These are phyloP conservation scores for Solen grandis DNA, from an alignment of 1,140 invertebrate genomes.

Conservation along the genomic window DNA sequence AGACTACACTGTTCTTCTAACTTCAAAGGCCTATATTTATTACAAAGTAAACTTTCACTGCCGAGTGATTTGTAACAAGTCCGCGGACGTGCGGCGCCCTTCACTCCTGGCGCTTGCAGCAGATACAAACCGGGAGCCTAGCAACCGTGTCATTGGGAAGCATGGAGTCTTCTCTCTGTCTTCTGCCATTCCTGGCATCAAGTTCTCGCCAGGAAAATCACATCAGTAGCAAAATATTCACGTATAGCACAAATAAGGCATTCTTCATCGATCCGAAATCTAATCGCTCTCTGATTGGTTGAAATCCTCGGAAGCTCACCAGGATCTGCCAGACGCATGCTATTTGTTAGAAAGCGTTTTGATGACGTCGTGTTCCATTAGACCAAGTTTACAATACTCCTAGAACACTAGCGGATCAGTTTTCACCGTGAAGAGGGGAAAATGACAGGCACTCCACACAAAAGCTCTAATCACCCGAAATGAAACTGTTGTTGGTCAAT, in stretches of 20 bases:
- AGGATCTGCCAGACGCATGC: too few species aligned
- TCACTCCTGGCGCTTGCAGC: constrained; percentile 38
- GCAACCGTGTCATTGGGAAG: constrained; percentile 54
- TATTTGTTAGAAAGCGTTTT: too few species aligned
- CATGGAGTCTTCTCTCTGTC: too few species aligned
- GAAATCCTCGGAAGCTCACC: constrained; percentile 8
- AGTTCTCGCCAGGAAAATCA: too few species aligned
- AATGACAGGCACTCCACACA: constrained; percentile 13
- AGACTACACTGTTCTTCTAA: constrained; percentile 36
- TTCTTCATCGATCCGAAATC: too few species aligned
- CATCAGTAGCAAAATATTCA: too few species aligned
- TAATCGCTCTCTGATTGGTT: constrained; percentile 29
- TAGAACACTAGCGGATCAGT: constrained; percentile 38
- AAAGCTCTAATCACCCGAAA: constrained; percentile 33
- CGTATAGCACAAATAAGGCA: too few species aligned
- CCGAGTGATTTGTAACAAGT: constrained; percentile 50
- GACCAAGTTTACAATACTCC: too few species aligned
- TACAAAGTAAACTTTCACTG: constrained; percentile 51
- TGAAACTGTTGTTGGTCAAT: constrained; percentile 6
- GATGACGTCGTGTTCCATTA: too few species aligned
- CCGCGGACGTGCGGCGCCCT: constrained; percentile 49
- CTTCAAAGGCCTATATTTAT: constrained; percentile 54
- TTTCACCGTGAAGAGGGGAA: constrained; percentile 26
- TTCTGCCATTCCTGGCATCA: too few species aligned
- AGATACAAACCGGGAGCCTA: constrained; percentile 13